These are phyloP conservation scores for Porites evermanni DNA, from an alignment of 92 coral and sea anemone species.

Conservation along the genomic window DNA sequence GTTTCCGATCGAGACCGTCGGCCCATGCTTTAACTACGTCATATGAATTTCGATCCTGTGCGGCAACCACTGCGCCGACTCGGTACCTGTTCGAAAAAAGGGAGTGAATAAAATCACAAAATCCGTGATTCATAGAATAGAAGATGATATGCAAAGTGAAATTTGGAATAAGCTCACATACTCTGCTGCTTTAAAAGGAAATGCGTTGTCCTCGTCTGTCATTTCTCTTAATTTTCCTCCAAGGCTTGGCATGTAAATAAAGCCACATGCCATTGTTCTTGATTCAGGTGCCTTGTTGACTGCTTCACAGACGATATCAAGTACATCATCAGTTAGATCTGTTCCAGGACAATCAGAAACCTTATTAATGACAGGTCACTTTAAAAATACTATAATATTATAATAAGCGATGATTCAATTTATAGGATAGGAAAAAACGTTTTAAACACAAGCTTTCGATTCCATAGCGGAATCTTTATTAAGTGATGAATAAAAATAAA, in stretches of 20 bases:
- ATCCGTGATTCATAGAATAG: not conserved
- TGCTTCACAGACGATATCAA: conserved; percentile 62
- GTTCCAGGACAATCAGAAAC: not conserved
- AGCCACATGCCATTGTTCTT: conserved; percentile 34
- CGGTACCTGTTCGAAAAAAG: conserved; percentile 54
- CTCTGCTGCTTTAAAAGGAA: conserved; percentile 75
- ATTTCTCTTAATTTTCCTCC: conserved; percentile 73
- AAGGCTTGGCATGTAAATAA: conserved; percentile 64
- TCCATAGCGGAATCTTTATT: too few species aligned
- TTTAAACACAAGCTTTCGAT: too few species aligned
- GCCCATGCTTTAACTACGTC: conserved; percentile 68
- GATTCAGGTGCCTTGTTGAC: conserved; percentile 47
- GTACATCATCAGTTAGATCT: conserved; percentile 78
- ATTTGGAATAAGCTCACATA: conserved; percentile 16
- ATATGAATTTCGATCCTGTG: conserved; percentile 17
- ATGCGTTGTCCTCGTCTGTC: conserved; percentile 58
- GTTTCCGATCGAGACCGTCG: conserved; percentile 45
- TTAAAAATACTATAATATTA: too few species aligned
- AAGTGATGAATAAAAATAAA: too few species aligned
- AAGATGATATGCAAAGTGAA: not conserved
- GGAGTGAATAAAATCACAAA: too few species aligned
- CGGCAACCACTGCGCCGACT: conserved; percentile 66
- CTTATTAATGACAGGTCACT: not conserved
- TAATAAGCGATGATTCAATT: too few species aligned
- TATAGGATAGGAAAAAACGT: too few species aligned